These are phyloP conservation scores for Pipistrellus pygmaeus DNA, from an alignment of 2,797 vertebrate genomes.

Conservation along the genomic window DNA sequence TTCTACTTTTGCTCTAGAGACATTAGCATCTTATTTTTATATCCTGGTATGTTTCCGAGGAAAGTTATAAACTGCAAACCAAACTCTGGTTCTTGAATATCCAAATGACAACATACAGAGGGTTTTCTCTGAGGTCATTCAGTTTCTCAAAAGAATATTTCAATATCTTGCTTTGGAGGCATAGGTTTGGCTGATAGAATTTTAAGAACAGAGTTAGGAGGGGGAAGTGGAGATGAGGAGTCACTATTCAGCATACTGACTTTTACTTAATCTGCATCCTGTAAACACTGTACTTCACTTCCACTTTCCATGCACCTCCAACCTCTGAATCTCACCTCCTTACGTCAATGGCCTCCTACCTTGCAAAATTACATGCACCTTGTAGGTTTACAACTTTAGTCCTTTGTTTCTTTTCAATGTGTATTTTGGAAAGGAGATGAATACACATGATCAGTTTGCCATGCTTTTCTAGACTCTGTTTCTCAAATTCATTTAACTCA, in stretches of 20 bases:
- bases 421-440: not conserved
- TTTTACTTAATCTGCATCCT: not conserved
- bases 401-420: not conserved
- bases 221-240: not conserved
- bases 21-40: not conserved
- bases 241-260: not conserved
- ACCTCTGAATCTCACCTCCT: not conserved
- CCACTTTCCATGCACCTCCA: not conserved
- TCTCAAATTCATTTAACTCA: not conserved
- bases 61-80: not conserved
- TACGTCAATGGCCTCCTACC: not conserved
- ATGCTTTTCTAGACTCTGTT: not conserved
- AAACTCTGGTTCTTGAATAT: not conserved
- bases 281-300: not conserved
- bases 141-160: slow-evolving; percentile 8
- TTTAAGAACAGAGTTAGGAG: not conserved
- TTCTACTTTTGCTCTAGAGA: not conserved
- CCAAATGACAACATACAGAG: not conserved
- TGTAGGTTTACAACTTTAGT: not conserved
- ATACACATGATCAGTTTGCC: not conserved
- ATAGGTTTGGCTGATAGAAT: not conserved
- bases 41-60: not conserved
- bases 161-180: not conserved
- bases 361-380: not conserved
- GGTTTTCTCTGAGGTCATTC: not conserved